These are phyloP conservation scores for Puntigrus tetrazona DNA, from an alignment of 2,113 vertebrate genomes.

Conservation along the genomic window DNA sequence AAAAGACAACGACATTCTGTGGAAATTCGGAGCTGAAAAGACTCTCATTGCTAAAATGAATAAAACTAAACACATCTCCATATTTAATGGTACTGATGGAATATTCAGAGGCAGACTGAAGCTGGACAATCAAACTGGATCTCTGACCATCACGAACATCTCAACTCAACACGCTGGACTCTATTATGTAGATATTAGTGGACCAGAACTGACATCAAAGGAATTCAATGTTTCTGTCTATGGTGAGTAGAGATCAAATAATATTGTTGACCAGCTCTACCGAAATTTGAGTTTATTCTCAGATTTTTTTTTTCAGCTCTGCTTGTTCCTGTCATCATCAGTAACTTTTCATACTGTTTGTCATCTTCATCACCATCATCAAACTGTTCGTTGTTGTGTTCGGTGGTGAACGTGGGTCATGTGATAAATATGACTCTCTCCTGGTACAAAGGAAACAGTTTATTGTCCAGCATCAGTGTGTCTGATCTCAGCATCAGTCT, in stretches of 20 bases:
- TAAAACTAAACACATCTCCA: background rate
- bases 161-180: background rate
- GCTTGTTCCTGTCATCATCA: no score
- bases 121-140: background rate
- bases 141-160: no score
- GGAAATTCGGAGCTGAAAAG: background rate
- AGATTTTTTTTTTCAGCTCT: background rate
- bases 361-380: no score
- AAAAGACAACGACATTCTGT: background rate
- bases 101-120: background rate
- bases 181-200: background rate
- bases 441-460: no score
- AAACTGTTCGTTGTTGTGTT: no score
- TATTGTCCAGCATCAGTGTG: no score
- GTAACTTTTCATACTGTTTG: no score
- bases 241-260: background rate
- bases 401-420: no score
- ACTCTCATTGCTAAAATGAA: background rate
- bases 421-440: no score
- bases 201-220: background rate
- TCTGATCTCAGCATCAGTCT: no score
- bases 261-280: no score
- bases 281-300: background rate
- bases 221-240: background rate
- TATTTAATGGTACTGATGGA: background rate